Base-by-base conservation (phyloP, 2,888 invertebrate species). In the Xestia sexstrigata region DNA sequence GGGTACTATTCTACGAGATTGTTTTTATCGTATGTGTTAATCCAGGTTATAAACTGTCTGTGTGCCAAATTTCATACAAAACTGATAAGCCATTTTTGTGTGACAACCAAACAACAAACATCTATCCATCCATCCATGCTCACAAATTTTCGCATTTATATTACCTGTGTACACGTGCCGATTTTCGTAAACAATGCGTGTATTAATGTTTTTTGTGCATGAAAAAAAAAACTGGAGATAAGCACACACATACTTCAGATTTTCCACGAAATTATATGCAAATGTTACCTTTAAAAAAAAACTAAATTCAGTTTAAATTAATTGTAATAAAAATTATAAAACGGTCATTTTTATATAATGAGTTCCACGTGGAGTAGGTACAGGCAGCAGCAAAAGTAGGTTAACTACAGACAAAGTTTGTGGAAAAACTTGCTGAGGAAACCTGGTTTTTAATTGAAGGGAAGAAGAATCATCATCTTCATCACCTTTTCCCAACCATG, bases 141-240 rank as follows among this genome's bases (percentile, higher is more conserved):
- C 17, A 60, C 9, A 60, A 30, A 20, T 8, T 60, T 30, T 30
- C 30, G 30, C 20, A 1, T 30, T 60, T 20, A 60, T 60, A 62
- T 4, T 20, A 47, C 0, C 35, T 66, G 15, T 45, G 15, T 66
- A 47, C 47, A 66, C 65, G 77, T 47, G 65, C 23, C 17, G 23
- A 76, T 39, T 58, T 55, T 47, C 0, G 13, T 17, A 35, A 23
- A 65, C 76, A 58, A 74, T 39, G 23, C 3, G 4, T 47, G 26
- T 66, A 47, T 55, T 65, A 39, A 65, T 47, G 26, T 76, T 76
- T 55, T 76, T 76, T 76, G n/a, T 76, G 2, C 2, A 7, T n/a
- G 8, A 15, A 20, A 75, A 42, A 35, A 52, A 63, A 75, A 63
- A 2, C 5, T 75, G 6, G 3, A 74, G 49, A 52, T 75, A 52